phyloP scores from a whole-genome alignment of 2,113 vertebrate species.

The Pedionomus torquatus region DNA sequence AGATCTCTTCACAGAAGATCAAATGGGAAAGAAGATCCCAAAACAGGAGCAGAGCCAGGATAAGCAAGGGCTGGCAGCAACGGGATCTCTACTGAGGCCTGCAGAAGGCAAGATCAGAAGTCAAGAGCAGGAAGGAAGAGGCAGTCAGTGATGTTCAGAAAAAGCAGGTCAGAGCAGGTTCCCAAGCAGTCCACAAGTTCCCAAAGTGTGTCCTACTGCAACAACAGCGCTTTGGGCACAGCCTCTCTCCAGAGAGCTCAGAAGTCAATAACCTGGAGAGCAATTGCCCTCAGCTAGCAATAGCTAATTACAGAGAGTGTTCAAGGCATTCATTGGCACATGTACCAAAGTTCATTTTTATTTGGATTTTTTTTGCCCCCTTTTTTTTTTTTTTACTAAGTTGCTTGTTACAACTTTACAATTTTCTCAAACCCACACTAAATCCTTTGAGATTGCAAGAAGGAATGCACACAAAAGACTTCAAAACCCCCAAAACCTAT shows the following conservation, averaged over 20 bases:
- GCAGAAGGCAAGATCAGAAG: background rate
- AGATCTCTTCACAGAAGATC: background rate
- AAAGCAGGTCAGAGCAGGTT: background rate
- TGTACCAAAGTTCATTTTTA: background rate
- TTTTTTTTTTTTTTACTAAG: background rate
- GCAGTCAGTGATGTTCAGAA: background rate
- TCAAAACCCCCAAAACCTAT: background rate
- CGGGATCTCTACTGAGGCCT: background rate
- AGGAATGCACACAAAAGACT: background rate
- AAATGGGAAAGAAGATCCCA: background rate
- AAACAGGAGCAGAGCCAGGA: background rate
- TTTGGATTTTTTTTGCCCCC: no score
- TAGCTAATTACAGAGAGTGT: conserved; percentile 7
- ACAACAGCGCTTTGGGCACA: background rate
- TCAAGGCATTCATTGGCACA: conserved; percentile 24
- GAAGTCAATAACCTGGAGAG: background rate
- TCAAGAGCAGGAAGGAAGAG: background rate
- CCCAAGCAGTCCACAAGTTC: background rate
- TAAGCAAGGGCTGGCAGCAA: background rate
- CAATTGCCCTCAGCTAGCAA: background rate
- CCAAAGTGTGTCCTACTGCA: background rate
- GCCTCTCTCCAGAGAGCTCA: background rate
- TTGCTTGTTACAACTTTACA: background rate
- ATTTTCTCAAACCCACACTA: background rate
- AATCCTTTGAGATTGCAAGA: background rate